Base-by-base conservation (phyloP, 2,888 invertebrate genomes). In the Meghimatium bilineatum region DNA sequence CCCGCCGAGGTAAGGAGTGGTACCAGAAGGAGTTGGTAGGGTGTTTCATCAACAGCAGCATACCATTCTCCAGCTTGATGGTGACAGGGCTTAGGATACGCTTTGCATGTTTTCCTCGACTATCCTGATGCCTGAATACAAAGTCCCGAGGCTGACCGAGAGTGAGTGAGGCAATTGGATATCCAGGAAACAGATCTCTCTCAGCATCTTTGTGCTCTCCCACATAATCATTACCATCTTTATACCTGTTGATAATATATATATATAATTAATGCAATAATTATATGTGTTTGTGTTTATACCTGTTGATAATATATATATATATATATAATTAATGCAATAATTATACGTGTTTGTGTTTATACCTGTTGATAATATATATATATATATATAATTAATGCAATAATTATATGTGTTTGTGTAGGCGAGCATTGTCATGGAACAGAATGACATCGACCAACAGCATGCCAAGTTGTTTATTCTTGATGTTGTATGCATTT, bases 121-220 rank as follows among this genome's bases (percentile, higher is more conserved):
- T 67, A 29, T 94, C 94, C 88, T 87, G 89, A 80, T 96, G 96
- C 91, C 95, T 95, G 60, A 96, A 94, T 17, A 96, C 94, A 91
- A 96, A 96, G 71, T 95, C 95, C 88, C 96, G 94, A 80, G 94
- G 92, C 91, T 95, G 95, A 0, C 96, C 96, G 23, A 96, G 93
- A 12, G 96, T 95, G 36, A 96, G 91, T 0, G 96, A 96, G 5
- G 96, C 96, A 88, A 96, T 96, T 0, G 96, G 95, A 74, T 94
- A 94, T 5, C 92, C 92, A 17, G 94, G 94, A 89, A 95, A 95
- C 85, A 96, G 93, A 87, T 96, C 96, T 23, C 94, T 94, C 93
- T 96, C 96, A 89, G 96, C 95, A 90, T 96, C 96, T 90, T 95
- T 94, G 89, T 96, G 96, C 89, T 96, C 96, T 20, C 96, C 96